Evolutionary conservation across 1,140 invertebrate genomes (phyloP).

Genomic region (Bactericera cockerelli): DNA sequence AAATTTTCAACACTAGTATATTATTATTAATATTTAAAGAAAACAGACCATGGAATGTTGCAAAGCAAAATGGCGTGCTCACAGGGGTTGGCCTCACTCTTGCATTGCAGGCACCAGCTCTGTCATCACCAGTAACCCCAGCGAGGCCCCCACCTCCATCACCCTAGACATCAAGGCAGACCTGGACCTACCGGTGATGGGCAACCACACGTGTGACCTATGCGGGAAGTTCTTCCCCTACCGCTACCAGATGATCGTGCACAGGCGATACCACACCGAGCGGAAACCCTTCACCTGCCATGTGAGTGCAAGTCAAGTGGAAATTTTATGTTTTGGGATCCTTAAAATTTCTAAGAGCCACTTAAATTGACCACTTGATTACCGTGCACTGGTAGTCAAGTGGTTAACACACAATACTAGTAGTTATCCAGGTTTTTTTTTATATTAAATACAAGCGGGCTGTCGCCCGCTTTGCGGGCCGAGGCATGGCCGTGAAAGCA

Average conservation of each 20-base stretch:
- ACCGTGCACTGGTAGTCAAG: too few species aligned
- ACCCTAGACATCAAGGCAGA: neutral
- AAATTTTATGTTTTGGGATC: too few species aligned
- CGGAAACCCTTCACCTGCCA: constrained; percentile 69
- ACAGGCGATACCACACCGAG: constrained; percentile 67
- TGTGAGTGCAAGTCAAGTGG: constrained; percentile 29
- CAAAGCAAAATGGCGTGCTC: too few species aligned
- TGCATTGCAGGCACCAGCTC: neutral
- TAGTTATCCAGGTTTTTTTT: constrained; percentile 8
- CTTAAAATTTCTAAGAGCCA: neutral
- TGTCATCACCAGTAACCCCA: neutral
- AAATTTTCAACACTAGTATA: too few species aligned
- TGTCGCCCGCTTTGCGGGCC: too few species aligned
- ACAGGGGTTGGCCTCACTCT: too few species aligned
- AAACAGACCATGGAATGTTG: too few species aligned
- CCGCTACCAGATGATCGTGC: constrained; percentile 69
- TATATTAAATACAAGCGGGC: too few species aligned
- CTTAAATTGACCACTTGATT: neutral
- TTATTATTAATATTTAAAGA: too few species aligned
- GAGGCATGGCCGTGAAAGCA: too few species aligned
- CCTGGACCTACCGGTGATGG: constrained; percentile 22
- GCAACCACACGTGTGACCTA: constrained; percentile 59
- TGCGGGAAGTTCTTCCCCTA: constrained; percentile 74
- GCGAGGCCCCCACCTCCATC: neutral
- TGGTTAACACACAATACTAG: neutral